Base-by-base conservation (phyloP, 2,888 invertebrate species). In the Loripinus fragilis region DNA sequence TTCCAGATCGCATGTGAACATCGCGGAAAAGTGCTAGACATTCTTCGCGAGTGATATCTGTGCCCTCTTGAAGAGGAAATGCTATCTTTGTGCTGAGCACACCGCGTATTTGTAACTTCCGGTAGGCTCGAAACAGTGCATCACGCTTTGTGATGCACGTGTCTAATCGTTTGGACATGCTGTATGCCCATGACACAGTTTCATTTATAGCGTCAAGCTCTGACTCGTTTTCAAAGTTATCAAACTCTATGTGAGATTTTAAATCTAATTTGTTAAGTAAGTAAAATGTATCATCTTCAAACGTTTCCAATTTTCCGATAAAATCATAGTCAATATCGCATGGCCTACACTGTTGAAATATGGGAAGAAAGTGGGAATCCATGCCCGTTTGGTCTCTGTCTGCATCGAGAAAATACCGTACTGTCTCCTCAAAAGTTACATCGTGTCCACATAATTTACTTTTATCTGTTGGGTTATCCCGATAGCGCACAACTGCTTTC, bases 211-310 rank as follows among this genome's bases (percentile, higher is more conserved):
- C n/a, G n/a, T n/a, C n/a, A n/a, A n/a, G n/a, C n/a, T n/a, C n/a
- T n/a, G n/a, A n/a, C n/a, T n/a, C n/a, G n/a, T n/a, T n/a, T n/a
- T n/a, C n/a, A n/a, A n/a, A n/a, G n/a, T n/a, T n/a, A n/a, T n/a
- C n/a, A n/a, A n/a, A n/a, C n/a, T n/a, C 71, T 10, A 87, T 81
- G 55, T 76, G 67, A 15, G 42, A 42, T 12, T 42, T 17, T 8
- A 42, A 17, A 42, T 17, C 42, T 12, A 42, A 42, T 42, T 42
- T 8, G 12, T 42, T 42, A 12, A 42, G 42, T 17, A 42, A 8
- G 42, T 42, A 42, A 12, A 17, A 12, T 8, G 17, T 12, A 17
- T 42, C 42, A 42, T 42, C 42, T 42, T 42, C 17, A 42, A 17
- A 8, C 17, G 12, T 42, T 42, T 42, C 42, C 42, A 42, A 12